Conservation (phyloP, 2,113 vertebrate genomes). For the Kryptolebias marmoratus region DNA sequence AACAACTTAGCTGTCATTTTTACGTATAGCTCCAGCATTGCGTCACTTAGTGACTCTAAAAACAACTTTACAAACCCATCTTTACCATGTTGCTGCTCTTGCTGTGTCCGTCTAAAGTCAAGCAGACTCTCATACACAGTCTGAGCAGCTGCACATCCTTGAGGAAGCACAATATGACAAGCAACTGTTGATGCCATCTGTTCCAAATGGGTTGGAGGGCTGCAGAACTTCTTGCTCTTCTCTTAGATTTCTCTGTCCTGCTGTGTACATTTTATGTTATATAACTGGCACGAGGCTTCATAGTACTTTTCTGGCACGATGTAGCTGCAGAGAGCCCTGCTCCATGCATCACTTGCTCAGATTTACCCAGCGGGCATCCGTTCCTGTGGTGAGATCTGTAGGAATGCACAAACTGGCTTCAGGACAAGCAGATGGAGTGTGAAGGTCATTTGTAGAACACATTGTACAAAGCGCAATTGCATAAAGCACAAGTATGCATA, state of each 20-base stretch:
- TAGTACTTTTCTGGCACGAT: constrained; percentile 64
- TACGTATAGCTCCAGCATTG: not conserved
- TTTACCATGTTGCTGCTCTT: constrained; percentile 14
- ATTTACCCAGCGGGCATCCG: constrained; percentile 73
- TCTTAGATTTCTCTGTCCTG: constrained; percentile 1
- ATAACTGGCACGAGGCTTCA: constrained; percentile 59
- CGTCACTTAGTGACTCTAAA: not conserved
- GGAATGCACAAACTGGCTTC: constrained; percentile 61
- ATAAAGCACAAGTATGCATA: constrained; percentile 23
- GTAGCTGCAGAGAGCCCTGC: constrained; percentile 48
- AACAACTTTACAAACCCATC: constrained; percentile 2
- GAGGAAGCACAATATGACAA: constrained; percentile 56
- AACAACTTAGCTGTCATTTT: constrained; percentile 21
- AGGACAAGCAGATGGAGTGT: constrained; percentile 66
- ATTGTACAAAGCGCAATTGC: not conserved
- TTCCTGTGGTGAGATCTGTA: constrained; percentile 55
- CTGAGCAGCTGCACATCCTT: constrained; percentile 63
- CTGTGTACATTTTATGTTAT: constrained; percentile 41
- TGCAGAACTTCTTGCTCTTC: constrained; percentile 48
- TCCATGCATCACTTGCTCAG: constrained; percentile 73
- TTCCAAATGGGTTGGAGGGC: constrained; percentile 24
- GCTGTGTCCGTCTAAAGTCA: constrained; percentile 12
- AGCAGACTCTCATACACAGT: constrained; percentile 16
- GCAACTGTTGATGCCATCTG: constrained; percentile 73
- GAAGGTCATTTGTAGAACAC: constrained; percentile 66